Percentiles rank a stretch among this genome's conserved stretches.
Conservation (phyloP, 2,888 invertebrate species). For the Xylota segnis region DNA sequence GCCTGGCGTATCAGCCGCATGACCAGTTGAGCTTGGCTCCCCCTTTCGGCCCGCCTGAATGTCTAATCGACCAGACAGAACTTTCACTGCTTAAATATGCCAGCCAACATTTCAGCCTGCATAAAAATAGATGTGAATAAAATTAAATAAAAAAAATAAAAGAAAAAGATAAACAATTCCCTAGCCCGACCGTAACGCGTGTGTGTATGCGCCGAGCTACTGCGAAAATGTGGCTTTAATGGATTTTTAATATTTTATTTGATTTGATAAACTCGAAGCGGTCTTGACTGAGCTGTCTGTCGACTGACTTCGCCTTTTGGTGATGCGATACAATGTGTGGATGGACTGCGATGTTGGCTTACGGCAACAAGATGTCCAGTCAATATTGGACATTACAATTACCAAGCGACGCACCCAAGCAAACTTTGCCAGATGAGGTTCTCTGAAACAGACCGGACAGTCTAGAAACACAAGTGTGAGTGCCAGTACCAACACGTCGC, state of each 20-base stretch:
- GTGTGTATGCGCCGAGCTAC: constrained; percentile 20
- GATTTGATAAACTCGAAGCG: neutral
- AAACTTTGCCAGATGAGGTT: too few relatives aligned
- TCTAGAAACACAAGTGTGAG: too few relatives aligned
- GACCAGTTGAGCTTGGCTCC: constrained; percentile 49
- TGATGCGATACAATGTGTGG: too few relatives aligned
- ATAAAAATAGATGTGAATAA: constrained; percentile 62
- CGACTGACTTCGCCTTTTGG: too few relatives aligned
- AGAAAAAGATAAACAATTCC: constrained; percentile 19
- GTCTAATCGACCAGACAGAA: constrained; percentile 74
- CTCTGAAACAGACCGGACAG: too few relatives aligned
- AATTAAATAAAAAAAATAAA: constrained; percentile 23
- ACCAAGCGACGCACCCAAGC: too few relatives aligned
- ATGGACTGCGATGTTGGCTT: too few relatives aligned
- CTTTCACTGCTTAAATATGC: constrained; percentile 74
- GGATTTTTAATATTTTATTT: constrained; percentile 63
- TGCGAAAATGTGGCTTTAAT: constrained; percentile 49
- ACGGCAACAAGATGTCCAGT: too few relatives aligned
- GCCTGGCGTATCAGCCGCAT: constrained; percentile 51
- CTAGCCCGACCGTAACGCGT: constrained; percentile 12
- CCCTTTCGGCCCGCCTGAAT: constrained; percentile 43
- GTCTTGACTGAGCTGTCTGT: neutral
- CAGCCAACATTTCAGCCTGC: constrained; percentile 55
- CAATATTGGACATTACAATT: too few relatives aligned
- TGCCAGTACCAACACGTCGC: too few relatives aligned